phyloP scores from a whole-genome alignment of 2,888 invertebrate species.

The Leptarthrus brevirostris region DNA sequence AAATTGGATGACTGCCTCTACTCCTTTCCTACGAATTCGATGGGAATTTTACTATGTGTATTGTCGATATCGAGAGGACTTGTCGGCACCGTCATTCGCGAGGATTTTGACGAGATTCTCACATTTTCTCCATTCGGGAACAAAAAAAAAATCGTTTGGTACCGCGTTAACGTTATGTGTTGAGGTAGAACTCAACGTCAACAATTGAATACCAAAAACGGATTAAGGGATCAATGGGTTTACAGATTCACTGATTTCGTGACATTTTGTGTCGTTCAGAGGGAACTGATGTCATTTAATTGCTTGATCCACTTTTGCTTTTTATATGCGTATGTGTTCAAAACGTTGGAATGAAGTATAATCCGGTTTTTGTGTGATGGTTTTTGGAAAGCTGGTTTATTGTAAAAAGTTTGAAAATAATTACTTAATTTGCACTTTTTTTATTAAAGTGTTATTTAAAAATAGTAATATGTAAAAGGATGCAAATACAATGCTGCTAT shows the following conservation, averaged over 20 bases:
- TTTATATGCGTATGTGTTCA: background rate
- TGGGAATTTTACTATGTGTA: slow-evolving; percentile 29
- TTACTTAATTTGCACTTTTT: too few relatives aligned
- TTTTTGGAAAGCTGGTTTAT: too few relatives aligned
- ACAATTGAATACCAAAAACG: slow-evolving; percentile 43
- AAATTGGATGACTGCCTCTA: slow-evolving; percentile 22
- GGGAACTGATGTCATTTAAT: slow-evolving; percentile 21
- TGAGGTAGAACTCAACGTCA: slow-evolving; percentile 12
- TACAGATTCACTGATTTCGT: slow-evolving; percentile 32
- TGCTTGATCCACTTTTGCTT: background rate
- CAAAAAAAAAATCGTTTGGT: slow-evolving; percentile 7
- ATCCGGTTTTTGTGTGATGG: too few relatives aligned
- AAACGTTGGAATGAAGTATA: too few relatives aligned
- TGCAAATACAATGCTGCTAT: too few relatives aligned
- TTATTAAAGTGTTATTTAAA: too few relatives aligned
- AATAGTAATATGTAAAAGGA: too few relatives aligned
- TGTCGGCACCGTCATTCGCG: slow-evolving; percentile 29
- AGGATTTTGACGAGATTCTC: slow-evolving; percentile 29
- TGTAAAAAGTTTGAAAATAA: too few relatives aligned
- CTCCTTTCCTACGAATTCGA: background rate
- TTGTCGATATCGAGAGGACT: background rate
- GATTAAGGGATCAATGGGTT: slow-evolving; percentile 44
- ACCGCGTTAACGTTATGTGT: background rate
- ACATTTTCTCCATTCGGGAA: slow-evolving; percentile 12
- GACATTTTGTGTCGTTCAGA: background rate